Evolutionary conservation across 2,888 invertebrate species (phyloP), one percentile per base, ranked within the genome.

Genomic region (Amblyjoppa proteus): DNA sequence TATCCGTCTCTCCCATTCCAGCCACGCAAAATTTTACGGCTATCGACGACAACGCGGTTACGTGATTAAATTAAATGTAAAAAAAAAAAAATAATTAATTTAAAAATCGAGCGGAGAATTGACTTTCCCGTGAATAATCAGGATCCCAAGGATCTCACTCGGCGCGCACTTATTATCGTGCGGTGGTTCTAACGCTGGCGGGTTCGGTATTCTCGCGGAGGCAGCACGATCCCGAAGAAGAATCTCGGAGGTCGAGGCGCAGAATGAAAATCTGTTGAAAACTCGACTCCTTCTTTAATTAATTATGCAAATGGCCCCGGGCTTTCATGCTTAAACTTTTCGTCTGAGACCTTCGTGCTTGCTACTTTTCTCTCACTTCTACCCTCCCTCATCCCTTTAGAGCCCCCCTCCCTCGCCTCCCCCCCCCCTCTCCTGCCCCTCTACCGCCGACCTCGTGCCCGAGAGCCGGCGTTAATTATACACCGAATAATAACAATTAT

Each of bases 401-500:
- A 45, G 16, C 13, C 41, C 11, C 66, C 64, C 20, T 41, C 31
- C 9, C 53, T 68, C 51, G 20, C 66, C 34, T 41, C 68, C 34
- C 25, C 51, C 53, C 31, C 73, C 53, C 75, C 20, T 61, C 80
- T 56, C 38, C 56, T 20, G 20, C 45, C 51, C 28, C 87, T 85
- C 86, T 83, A 79, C 81, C 84, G 25, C 49, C 80, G 70, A 66
- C 83, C 78, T 82, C 68, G 76, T 83, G 76, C 79, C 85, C 85
- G 84, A 88, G 89, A 90, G 90, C 90, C 89, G 90, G 91, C 92
- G 92, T 92, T 92, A 92, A 92, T 92, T 92, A 92, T 92, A 92
- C 92, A 92, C 92, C 92, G 92, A 92, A 92, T 92, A 92, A 92
- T 92, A 92, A 92, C 92, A 92, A 92, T 92, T 92, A 92, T 92